These are phyloP conservation scores for Sebastiscus tertius DNA, from an alignment of 2,797 vertebrate genomes.

Conservation along the genomic window DNA sequence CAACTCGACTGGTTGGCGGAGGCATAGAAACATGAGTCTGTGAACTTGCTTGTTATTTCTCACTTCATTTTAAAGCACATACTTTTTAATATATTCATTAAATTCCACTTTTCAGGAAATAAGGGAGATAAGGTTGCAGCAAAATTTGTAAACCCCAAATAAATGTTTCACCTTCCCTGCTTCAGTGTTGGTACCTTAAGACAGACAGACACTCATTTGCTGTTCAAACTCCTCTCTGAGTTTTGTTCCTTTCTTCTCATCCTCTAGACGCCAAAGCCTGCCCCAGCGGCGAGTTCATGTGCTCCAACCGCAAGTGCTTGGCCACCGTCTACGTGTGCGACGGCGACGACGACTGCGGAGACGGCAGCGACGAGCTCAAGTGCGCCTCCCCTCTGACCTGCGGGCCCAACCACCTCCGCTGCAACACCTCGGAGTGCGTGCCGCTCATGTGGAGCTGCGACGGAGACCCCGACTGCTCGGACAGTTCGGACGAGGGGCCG, in stretches of 20 bases:
- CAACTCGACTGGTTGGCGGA: background rate
- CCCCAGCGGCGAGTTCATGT: conserved; percentile 89
- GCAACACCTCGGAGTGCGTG: conserved; percentile 92
- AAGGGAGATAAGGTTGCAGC: no score
- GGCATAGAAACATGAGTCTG: background rate
- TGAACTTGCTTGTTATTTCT: background rate
- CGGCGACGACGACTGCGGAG: conserved; percentile 92
- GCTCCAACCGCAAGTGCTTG: conserved; percentile 92
- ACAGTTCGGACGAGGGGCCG: conserved; percentile 89
- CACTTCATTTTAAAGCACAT: background rate
- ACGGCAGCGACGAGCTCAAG: conserved; percentile 92
- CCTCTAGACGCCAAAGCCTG: conserved; percentile 85
- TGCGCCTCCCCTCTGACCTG: conserved; percentile 89
- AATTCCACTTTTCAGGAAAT: background rate
- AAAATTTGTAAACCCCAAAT: background rate
- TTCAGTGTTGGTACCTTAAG: background rate
- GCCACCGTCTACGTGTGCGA: conserved; percentile 91
- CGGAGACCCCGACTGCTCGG: conserved; percentile 92
- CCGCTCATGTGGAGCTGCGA: conserved; percentile 96
- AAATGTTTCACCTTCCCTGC: background rate
- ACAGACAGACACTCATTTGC: background rate
- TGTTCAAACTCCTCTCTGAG: background rate
- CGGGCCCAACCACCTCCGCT: conserved; percentile 91
- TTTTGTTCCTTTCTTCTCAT: background rate
- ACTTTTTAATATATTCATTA: background rate